These are phyloP conservation scores for Trichonephila inaurata DNA, from an alignment of 1,140 invertebrate species.

Conservation along the genomic window DNA sequence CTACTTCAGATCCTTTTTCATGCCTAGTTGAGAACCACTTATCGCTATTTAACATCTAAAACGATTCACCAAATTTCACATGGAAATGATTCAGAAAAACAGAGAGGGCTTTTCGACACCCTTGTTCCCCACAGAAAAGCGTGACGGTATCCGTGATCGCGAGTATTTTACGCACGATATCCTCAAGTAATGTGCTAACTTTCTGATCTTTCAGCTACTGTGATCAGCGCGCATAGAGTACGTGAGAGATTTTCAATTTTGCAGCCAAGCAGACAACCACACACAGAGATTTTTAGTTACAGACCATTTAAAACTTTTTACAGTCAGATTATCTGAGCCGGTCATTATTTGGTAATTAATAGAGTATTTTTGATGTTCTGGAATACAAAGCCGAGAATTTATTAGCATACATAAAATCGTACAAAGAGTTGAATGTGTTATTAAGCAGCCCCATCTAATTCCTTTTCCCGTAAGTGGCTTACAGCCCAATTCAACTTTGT, in stretches of 20 bases:
- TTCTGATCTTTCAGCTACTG: background rate
- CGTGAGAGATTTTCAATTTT: too few relatives aligned
- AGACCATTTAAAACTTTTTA: background rate
- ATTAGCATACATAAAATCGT: too few relatives aligned
- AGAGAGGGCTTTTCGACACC: conserved; percentile 25
- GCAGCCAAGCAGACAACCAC: too few relatives aligned
- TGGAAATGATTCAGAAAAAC: conserved; percentile 42
- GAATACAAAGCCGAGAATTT: too few relatives aligned
- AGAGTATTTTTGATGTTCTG: too few relatives aligned
- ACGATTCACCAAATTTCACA: conserved; percentile 40
- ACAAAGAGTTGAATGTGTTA: too few relatives aligned
- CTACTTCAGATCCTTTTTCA: conserved; percentile 20
- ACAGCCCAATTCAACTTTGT: too few relatives aligned
- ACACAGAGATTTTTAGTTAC: background rate
- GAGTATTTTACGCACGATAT: conserved; percentile 9
- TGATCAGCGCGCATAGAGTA: background rate
- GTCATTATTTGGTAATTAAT: too few relatives aligned
- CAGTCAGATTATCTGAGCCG: too few relatives aligned
- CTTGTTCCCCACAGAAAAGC: background rate
- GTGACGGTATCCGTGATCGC: conserved; percentile 47
- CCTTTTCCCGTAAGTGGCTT: too few relatives aligned
- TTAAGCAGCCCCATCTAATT: too few relatives aligned
- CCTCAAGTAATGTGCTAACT: background rate
- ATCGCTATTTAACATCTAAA: conserved; percentile 51
- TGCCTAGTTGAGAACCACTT: background rate